phyloP scores from a whole-genome alignment of 2,888 invertebrate genomes.

The Bruchidius siliquastri region DNA sequence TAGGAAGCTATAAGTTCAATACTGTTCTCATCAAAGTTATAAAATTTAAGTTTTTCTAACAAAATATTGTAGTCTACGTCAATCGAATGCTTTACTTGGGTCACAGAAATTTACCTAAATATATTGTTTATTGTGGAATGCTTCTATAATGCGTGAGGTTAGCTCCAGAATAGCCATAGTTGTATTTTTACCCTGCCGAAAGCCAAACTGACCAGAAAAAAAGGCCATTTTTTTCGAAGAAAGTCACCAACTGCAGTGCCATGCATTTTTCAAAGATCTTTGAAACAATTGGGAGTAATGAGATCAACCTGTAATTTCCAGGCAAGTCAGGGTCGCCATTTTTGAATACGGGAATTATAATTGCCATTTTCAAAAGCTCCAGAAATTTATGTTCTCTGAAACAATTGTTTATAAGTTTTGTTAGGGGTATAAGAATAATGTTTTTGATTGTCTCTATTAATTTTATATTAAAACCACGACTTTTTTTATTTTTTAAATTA shows the following conservation, averaged over 20 bases:
- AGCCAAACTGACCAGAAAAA: conserved; percentile 13
- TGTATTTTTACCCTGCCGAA: conserved; percentile 8
- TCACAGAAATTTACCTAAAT: conserved; percentile 1
- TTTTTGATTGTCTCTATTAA: conserved; percentile 5
- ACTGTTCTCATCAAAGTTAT: background rate
- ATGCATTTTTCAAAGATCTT: conserved; percentile 13
- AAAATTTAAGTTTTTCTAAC: conserved; percentile 6
- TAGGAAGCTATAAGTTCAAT: background rate
- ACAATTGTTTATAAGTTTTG: background rate
- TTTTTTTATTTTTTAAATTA: conserved; percentile 8
- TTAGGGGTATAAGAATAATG: conserved; percentile 4
- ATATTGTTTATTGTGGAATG: background rate
- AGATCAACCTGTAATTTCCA: conserved; percentile 10
- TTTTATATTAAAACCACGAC: conserved; percentile 5
- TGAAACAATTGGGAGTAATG: conserved; percentile 7
- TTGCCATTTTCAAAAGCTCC: background rate
- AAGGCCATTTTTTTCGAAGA: conserved; percentile 11
- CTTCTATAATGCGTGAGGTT: background rate
- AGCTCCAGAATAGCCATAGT: conserved; percentile 4
- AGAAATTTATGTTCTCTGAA: background rate
- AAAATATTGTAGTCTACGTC: conserved; percentile 10
- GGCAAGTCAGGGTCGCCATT: background rate
- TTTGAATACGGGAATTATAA: background rate
- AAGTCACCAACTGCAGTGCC: background rate
- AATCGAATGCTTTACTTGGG: conserved; percentile 14